Percentiles rank a stretch among this genome's conserved stretches.
Evolutionary conservation across 2,797 vertebrate species (phyloP).

Genomic region (Myiothlypis coronata): DNA sequence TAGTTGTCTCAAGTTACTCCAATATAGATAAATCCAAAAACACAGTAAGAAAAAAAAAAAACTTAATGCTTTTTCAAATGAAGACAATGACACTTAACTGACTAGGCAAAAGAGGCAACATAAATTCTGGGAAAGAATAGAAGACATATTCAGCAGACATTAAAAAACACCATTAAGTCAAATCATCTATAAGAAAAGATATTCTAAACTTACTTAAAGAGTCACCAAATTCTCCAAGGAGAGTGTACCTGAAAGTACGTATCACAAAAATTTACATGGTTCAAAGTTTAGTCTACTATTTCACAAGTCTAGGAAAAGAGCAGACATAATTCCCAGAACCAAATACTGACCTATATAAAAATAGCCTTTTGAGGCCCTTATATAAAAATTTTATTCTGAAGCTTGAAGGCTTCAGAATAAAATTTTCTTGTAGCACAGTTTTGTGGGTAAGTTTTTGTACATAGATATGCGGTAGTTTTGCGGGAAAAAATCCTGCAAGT

Average conservation of each 20-base stretch:
- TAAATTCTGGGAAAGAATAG: background rate
- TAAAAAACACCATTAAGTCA: background rate
- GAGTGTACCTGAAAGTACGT: background rate
- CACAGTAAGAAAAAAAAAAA: background rate
- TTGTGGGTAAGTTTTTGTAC: background rate
- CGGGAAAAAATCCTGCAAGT: background rate
- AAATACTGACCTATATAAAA: background rate
- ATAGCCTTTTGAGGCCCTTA: background rate
- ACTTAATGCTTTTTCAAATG: background rate
- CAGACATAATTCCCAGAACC: background rate
- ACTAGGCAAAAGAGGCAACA: background rate
- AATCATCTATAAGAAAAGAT: background rate
- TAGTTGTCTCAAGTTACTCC: background rate
- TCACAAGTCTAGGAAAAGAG: background rate
- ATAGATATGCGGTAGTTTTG: rapidly evolving
- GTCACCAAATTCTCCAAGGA: background rate
- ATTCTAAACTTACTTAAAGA: background rate
- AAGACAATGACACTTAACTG: background rate
- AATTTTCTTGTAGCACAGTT: background rate
- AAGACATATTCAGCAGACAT: background rate
- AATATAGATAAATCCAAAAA: background rate
- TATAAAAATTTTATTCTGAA: background rate
- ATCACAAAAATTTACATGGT: background rate
- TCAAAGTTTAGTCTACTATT: background rate
- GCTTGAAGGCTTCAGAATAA: background rate